Percentiles rank a stretch among this genome's conserved stretches.
phyloP scores from a whole-genome alignment of 37 sponge, comb jelly and placozoan species.

The Ephydatia muelleri region DNA sequence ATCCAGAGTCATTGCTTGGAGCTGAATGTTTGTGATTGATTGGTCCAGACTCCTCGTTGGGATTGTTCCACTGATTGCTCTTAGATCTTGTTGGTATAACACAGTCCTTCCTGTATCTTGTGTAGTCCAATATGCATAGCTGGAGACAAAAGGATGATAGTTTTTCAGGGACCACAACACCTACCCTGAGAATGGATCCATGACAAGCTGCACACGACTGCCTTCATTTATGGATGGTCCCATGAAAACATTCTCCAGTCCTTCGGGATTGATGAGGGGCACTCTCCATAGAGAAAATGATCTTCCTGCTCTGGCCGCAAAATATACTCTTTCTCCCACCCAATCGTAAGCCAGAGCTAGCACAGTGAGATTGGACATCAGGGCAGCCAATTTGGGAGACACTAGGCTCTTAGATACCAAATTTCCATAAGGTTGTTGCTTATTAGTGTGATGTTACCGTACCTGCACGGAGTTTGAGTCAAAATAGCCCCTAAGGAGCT shows the following conservation, averaged over 20 bases:
- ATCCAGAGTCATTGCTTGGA: conserved; percentile 23
- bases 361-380: background rate
- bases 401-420: background rate
- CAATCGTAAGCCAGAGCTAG: conserved; percentile 43
- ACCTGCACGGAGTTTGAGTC: background rate
- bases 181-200: conserved; percentile 48
- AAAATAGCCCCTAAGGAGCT: conserved; percentile 22
- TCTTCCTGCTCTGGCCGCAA: background rate
- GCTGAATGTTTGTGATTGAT: background rate
- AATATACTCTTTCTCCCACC: conserved; percentile 29
- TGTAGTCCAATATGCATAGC: conserved; percentile 32
- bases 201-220: background rate
- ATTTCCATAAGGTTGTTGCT: conserved; percentile 6
- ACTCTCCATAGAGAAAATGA: background rate
- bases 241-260: background rate
- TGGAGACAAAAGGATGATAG: background rate
- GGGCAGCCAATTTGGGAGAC: too few species aligned
- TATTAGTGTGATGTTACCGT: background rate
- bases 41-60: background rate
- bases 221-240: background rate
- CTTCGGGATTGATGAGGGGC: background rate
- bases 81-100: conserved; percentile 8
- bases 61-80: background rate
- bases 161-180: background rate
- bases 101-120: background rate